Evolutionary conservation across 1,140 invertebrate genomes (phyloP).

Genomic region (Sipha flava): DNA sequence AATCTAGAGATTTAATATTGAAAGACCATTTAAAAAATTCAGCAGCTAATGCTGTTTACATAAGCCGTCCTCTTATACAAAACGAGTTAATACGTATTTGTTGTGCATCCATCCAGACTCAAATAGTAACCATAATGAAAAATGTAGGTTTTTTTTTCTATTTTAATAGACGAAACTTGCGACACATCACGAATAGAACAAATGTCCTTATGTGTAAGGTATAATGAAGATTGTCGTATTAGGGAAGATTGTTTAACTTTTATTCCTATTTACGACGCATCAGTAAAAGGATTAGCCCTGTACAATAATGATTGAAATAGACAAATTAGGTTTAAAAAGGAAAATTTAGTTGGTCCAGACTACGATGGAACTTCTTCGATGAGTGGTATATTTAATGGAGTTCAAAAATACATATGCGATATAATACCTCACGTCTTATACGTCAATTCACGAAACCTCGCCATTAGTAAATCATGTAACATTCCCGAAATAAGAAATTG

Average conservation of each 20-base stretch:
- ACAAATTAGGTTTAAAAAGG: not conserved
- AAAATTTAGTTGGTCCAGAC: not conserved
- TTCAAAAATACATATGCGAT: too few relatives aligned
- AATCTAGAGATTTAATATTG: not conserved
- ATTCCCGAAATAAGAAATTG: too few relatives aligned
- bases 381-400: too few relatives aligned
- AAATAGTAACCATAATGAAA: not conserved
- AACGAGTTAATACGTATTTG: not conserved
- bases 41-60: not conserved
- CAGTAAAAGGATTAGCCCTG: not conserved
- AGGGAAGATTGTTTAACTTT: not conserved
- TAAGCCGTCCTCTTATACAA: not conserved
- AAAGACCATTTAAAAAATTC: not conserved
- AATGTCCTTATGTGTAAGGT: not conserved
- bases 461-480: too few relatives aligned
- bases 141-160: not conserved
- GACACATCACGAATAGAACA: not conserved
- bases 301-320: not conserved
- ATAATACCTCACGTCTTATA: too few relatives aligned
- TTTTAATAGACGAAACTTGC: not conserved
- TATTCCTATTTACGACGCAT: not conserved
- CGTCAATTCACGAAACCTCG: too few relatives aligned
- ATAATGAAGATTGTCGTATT: not conserved
- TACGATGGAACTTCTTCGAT: not conserved
- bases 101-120: not conserved